Base-by-base conservation (phyloP, 2,113 vertebrate genomes). In the Rhinopomastus cyanomelas region DNA sequence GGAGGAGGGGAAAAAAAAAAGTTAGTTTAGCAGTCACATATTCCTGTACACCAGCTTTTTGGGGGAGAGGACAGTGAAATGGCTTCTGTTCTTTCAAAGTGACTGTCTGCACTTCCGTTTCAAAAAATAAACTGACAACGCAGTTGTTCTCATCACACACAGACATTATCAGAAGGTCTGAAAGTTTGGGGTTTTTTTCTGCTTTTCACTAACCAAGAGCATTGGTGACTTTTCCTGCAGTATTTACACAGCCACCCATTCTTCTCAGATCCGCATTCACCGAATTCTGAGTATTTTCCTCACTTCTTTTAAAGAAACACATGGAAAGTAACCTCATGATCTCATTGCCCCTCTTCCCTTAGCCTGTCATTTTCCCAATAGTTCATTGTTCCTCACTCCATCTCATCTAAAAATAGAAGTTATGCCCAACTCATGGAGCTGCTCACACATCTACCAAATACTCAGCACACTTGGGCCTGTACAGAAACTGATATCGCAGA, bases 381-480 rank as follows among this genome's bases (percentile, higher is more conserved):
- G 16, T 64, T 87, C 85, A 65, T 32, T 80, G 56, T 16, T 69
- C 52, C 69, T 52, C 32, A 21, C 55, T 82, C 16, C 27, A 37
- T 6, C 78, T 29, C 34, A 79, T 44, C 88, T 79, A 90, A 93
- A 93, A 87, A 34, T 4, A 94, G 81, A 82, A 88, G 60, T 16
- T 53, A 36, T 53, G 32, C 46, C 26, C 39, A 73, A 17, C 56
- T 62, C 34, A 72, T 62, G 88, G 48, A n/a, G 42, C 26, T 71
- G n/a, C 34, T 83, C 67, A 62, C 44, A 26, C 59, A 10, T 14
- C 85, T 60, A 22, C 25, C 36, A 66, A 92, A 89, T 77, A 74
- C 59, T 61, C 64, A 20, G 68, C 1, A 1, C 17, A 21, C 66
- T 72, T 77, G 12, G 39, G 26, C 27, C 72, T 1, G 2, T 30